A percentile compares a stretch with the other conserved stretches of the same genome.
Conservation (phyloP, 1,140 invertebrate genomes). For the Neodiprion fabricii region DNA sequence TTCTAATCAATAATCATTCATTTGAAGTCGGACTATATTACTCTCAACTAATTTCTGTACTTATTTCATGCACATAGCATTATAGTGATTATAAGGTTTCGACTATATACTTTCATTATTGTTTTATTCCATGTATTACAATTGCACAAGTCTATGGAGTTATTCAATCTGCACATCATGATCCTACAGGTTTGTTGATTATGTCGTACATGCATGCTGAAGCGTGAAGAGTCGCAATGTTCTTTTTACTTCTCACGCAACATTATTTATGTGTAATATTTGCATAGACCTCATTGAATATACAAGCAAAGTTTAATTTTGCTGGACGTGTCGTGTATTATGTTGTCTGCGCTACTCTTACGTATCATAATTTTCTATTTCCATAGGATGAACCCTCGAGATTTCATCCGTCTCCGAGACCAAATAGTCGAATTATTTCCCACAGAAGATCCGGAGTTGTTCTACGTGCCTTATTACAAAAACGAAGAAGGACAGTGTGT, state of each 20-base stretch:
- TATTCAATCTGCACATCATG: constrained; percentile 2
- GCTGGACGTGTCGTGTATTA: constrained; percentile 6
- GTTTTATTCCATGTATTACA: background rate
- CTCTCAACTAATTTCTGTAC: background rate
- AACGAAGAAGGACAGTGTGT: constrained; percentile 16
- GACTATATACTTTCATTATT: constrained; percentile 8
- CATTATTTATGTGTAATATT: constrained; percentile 5
- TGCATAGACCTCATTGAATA: background rate
- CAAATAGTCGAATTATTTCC: constrained; percentile 25
- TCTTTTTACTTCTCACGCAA: background rate
- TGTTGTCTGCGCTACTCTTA: background rate
- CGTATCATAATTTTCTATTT: constrained; percentile 5
- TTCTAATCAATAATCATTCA: constrained; percentile 8
- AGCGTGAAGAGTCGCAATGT: background rate
- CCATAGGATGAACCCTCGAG: background rate
- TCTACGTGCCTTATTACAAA: constrained; percentile 14
- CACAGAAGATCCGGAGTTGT: constrained; percentile 16
- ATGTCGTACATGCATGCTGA: background rate
- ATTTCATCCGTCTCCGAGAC: background rate
- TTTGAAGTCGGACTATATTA: background rate
- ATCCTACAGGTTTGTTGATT: background rate
- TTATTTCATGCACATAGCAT: constrained; percentile 7
- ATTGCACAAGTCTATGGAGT: constrained; percentile 4
- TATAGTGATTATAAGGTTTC: background rate
- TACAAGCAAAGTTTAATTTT: background rate